Evolutionary conservation across 2,113 vertebrate species (phyloP), one percentile per base, ranked within the genome.

Genomic region (Grammomys surdaster): DNA sequence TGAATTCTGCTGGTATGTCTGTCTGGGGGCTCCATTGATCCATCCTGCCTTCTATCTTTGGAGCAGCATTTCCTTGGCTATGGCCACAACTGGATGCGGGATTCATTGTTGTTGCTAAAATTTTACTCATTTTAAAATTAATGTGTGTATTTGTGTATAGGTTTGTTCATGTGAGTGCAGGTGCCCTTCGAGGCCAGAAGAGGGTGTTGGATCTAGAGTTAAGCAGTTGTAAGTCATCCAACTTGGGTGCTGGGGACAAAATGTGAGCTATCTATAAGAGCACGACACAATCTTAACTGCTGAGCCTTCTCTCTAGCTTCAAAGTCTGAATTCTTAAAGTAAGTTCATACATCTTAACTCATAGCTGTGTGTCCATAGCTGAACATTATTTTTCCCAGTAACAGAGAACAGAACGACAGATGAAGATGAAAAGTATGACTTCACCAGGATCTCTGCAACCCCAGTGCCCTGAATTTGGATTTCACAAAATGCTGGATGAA

Each of bases 401-500:
- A 89, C 2, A 70, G 33, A 80, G 24, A 70, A 92, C 0, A 86
- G 72, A 93, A 72, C 7, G 81, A 78, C 5, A 56, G 51, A 67
- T 36, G 17, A 81, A 77, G 22, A 12, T 46, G 72, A 81, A 63
- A 96, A 88, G 33, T 92, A 86, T 26, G 48, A 11, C 31, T 97
- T 96, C 31, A 89, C 54, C 19, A 70, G 7, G 54, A 75, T 88
- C 48, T 88, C 48, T 8, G 2, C 67, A 88, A 93, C 33, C 69
- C 69, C 7, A 75, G 28, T 81, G 77, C 19, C 28, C 46, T 87
- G 40, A 26, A 86, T 22, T 82, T 56, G 28, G 26, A 95, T 33
- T 75, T 97, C 78, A 89, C 84, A 93, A 87, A 88, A 48, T 75
- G 85, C 70, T 87, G 91, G 31, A 43, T 63, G 24, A 82, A 85